Conservation (phyloP, 2,797 vertebrate species). For the Sylvia borin region DNA sequence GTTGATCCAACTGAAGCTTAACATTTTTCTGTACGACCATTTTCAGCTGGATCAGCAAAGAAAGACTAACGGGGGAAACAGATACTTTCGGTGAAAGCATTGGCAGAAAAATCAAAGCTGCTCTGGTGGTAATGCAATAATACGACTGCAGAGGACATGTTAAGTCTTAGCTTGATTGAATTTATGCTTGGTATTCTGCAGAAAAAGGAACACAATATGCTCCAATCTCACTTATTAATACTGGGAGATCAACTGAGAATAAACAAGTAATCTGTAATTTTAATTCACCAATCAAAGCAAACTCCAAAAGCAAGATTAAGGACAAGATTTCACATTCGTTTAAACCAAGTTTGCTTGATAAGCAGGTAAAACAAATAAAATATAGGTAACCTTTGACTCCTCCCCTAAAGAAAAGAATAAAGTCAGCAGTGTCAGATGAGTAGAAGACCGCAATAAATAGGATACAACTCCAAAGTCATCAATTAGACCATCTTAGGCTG, state of each 20-base stretch:
- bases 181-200: background rate
- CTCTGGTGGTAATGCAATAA: background rate
- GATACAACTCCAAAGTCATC: background rate
- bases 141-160: background rate
- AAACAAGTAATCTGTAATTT: background rate
- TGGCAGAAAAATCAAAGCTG: background rate
- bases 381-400: background rate
- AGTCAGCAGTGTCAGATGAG: background rate
- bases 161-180: background rate
- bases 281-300: background rate
- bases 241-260: background rate
- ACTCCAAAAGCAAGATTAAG: background rate
- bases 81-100: background rate
- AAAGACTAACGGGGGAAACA: background rate
- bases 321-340: background rate
- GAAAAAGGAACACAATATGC: background rate
- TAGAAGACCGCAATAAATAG: background rate
- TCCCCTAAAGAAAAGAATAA: background rate
- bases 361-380: background rate
- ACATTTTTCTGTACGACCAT: background rate
- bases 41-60: slow-evolving; percentile 14
- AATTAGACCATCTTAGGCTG: background rate
- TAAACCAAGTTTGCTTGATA: background rate
- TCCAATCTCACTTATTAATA: background rate
- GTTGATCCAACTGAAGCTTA: background rate